A percentile compares a stretch with the other conserved stretches of the same genome.
These are phyloP conservation scores for Limonius californicus DNA, from an alignment of 1,140 invertebrate species.

Conservation along the genomic window DNA sequence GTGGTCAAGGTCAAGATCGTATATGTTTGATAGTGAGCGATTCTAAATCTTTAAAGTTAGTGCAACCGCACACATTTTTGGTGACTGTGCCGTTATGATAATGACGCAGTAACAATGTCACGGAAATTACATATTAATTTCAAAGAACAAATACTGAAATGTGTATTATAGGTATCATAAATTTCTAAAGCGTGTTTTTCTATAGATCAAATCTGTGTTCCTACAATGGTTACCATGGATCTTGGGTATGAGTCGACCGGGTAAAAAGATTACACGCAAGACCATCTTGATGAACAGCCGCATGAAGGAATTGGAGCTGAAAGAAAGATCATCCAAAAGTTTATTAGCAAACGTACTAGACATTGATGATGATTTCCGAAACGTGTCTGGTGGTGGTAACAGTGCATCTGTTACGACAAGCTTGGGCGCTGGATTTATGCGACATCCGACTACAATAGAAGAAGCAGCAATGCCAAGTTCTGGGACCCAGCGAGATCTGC, in stretches of 20 bases:
- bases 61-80: too few relatives aligned
- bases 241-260: constrained; percentile 88
- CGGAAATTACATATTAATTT: too few relatives aligned
- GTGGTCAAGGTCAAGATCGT: too few relatives aligned
- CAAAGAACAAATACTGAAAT: too few relatives aligned
- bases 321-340: constrained; percentile 89
- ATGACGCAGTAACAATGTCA: too few relatives aligned
- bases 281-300: constrained; percentile 79
- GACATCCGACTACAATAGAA: constrained; percentile 53
- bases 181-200: too few relatives aligned
- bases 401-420: constrained; percentile 44
- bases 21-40: too few relatives aligned
- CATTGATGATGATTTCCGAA: constrained; percentile 89
- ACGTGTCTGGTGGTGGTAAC: constrained; percentile 43
- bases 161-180: too few relatives aligned
- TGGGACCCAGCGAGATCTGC: constrained; percentile 52
- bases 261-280: constrained; percentile 89
- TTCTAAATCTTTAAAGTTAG: too few relatives aligned
- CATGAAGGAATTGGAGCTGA: constrained; percentile 87
- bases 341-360: constrained; percentile 90
- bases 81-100: too few relatives aligned
- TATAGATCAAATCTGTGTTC: constrained; percentile 86
- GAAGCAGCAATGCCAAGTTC: constrained; percentile 53
- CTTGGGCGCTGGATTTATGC: constrained; percentile 48
- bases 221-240: constrained; percentile 96